phyloP scores from a whole-genome alignment of 2,888 invertebrate genomes.

The Agapostemon virescens region DNA sequence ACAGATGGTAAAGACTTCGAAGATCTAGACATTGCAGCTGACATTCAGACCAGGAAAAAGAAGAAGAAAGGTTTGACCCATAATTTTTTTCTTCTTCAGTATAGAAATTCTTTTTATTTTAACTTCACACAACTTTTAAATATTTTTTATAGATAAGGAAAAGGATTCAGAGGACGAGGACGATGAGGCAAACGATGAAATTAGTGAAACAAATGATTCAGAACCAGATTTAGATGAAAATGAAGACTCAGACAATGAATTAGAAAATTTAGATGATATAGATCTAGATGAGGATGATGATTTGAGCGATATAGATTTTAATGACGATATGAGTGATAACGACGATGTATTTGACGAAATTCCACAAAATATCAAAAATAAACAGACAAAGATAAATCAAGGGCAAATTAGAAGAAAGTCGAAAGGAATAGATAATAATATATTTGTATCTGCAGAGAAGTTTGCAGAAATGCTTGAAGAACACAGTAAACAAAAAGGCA shows the following conservation, averaged over 20 bases:
- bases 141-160: conserved; percentile 27
- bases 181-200: conserved; percentile 63
- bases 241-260: conserved; percentile 55
- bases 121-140: neutral
- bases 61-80: conserved; percentile 72
- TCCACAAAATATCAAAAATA: conserved; percentile 55
- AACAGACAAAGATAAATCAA: conserved; percentile 66
- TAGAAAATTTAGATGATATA: conserved; percentile 63
- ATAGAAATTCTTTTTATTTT: conserved; percentile 22
- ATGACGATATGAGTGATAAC: conserved; percentile 79
- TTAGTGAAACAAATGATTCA: conserved; percentile 48
- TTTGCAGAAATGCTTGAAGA: conserved; percentile 94
- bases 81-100: neutral
- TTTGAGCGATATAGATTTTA: conserved; percentile 70
- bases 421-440: conserved; percentile 66
- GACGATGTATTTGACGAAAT: conserved; percentile 41
- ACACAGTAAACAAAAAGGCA: conserved; percentile 84
- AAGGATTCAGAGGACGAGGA: conserved; percentile 51
- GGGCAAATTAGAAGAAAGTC: conserved; percentile 35
- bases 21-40: conserved; percentile 83
- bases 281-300: conserved; percentile 65
- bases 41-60: conserved; percentile 76
- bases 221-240: conserved; percentile 43
- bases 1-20: conserved; percentile 75
- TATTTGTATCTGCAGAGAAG: conserved; percentile 93